Evolutionary conservation across 2,113 vertebrate species (phyloP), one percentile per base, ranked within the genome.

Genomic region (Platycercus adscitus): DNA sequence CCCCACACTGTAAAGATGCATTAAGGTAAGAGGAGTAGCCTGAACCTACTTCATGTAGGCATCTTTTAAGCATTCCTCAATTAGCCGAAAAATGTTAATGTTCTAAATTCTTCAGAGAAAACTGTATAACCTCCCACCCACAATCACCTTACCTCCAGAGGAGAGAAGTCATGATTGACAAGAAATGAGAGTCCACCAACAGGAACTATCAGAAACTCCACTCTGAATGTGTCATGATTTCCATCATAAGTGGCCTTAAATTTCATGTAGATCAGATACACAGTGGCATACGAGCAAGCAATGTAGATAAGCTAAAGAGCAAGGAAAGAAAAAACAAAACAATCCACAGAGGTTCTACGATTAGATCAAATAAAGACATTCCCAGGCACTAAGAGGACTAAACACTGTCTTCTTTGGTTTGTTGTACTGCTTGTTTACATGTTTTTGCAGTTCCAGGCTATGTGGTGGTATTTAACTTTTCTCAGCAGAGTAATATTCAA

Each of bases 231-330:
- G 93, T 99, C 99, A 2, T 99, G 99, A 97, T 99, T 99, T 24
- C 99, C 99, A 31, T 99, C 99, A 1, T 99, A 99, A 25, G 99
- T 99, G 5, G 99, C 99, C 97, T 99, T 99, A 94, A 99, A 99
- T 92, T 99, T 99, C 92, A 98, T 97, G 96, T 99, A 99, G 97
- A 99, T 99, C 98, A 99, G 98, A 96, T 99, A 99, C 78, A 99
- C 98, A 0, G 99, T 99, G 97, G 99, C 99, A 18, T 99, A 99
- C 0, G 99, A 98, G 91, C 99, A 99, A 19, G 98, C 99, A 6
- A 99, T 98, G 98, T 99, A 99, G 98, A 99, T 99, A 21, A 99
- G 69, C 99, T 99, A 81, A 47, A 96, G 96, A 52, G 61, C 13
- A 52, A 80, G 58, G 50, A 81, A 72, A 80, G 50, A 49, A 77